Evolutionary conservation across 2,797 vertebrate genomes (phyloP), one percentile per base, ranked within the genome.

Genomic region (Lepidocolaptes lacrymiger): DNA sequence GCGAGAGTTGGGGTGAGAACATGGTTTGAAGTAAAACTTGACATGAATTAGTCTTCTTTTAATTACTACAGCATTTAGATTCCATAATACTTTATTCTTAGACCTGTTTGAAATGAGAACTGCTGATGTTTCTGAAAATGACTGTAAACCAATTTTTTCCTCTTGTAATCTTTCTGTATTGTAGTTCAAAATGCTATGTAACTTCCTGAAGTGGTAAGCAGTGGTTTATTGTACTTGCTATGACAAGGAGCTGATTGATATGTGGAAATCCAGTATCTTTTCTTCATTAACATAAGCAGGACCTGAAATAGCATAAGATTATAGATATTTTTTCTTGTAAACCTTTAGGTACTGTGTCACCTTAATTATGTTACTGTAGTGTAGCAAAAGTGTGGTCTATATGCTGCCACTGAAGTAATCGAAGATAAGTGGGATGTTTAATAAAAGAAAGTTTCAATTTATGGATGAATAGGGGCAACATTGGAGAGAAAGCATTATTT

Each of bases 21-120:
- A 20, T 36, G 37, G n/a, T 83, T 91, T 92, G 52, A 78, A 82
- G 73, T 92, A 80, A 95, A 54, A 73, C 39, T 79, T 87, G 62
- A 36, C 52, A 48, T 81, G 46, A 77, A 41, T 54, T 77, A 8
- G 11, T 23, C 32, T 59, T 68, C 48, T 88, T 94, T 84, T 73
- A 85, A 73, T 85, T 89, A 75, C 26, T 62, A 62, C 41, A 76
- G 51, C 34, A 5, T 93, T 95, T 93, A 94, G 37, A 61, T 85
- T 94, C 55, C 36, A 4, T 68, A 72, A 78, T 80, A 44, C 39
- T 90, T 94, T 87, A 30, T 66, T 77, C 36, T 91, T 44, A 21
- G 51, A 62, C 49, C 27, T 95, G 13, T 89, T 95, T 85, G 69
- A 91, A 89, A 81, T 75, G 44, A 51, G 43, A 95, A 85, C 49